Evolutionary conservation across 1,140 invertebrate species (phyloP).

Genomic region (Bombus cullumanus): DNA sequence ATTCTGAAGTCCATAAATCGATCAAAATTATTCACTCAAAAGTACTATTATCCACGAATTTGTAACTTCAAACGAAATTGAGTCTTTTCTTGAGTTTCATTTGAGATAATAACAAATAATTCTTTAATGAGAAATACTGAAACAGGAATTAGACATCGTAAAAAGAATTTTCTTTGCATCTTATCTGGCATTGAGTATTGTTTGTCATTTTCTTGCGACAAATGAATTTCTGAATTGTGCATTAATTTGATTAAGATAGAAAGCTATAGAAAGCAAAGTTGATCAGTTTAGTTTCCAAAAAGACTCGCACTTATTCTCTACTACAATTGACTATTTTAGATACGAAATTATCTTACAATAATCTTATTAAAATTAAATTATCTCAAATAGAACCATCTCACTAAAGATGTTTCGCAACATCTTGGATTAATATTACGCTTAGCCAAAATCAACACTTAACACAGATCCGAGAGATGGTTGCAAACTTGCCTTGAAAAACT

Average conservation of each 20-base stretch:
- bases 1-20: no score
- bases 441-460: not conserved
- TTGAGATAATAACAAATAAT: not conserved
- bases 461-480: not conserved
- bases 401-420: not conserved
- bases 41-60: no score
- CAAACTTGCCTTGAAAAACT: not conserved
- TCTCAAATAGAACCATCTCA: not conserved
- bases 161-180: not conserved
- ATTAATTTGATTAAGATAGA: no score
- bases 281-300: no score
- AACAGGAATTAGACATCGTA: not conserved
- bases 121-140: not conserved
- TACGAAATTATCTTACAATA: not conserved
- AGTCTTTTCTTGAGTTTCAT: no score
- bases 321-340: no score
- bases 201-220: not conserved
- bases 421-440: not conserved
- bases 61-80: no score
- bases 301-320: no score
- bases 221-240: not conserved
- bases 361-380: not conserved
- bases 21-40: no score
- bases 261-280: no score
- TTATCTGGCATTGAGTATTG: not conserved